phyloP scores from a whole-genome alignment of 2,113 vertebrate species.

The Dicentrarchus labrax region DNA sequence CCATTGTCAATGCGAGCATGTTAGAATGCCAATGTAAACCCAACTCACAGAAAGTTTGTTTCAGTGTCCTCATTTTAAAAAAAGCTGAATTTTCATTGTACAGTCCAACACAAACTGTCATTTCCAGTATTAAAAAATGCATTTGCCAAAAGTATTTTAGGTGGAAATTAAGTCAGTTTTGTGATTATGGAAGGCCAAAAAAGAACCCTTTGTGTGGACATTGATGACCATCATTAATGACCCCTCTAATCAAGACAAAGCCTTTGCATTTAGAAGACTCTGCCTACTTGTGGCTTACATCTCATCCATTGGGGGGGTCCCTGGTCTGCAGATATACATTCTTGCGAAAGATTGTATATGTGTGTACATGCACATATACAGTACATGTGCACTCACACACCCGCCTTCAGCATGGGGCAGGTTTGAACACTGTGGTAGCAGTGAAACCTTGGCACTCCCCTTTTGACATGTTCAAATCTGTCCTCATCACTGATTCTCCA shows the following conservation, averaged over 20 bases:
- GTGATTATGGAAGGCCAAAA: neutral
- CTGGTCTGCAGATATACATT: slow-evolving; percentile 9
- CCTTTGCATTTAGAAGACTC: neutral
- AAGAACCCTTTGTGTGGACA: neutral
- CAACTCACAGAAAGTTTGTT: neutral
- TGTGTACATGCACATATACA: slow-evolving; percentile 33
- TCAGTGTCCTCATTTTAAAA: neutral
- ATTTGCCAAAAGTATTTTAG: neutral
- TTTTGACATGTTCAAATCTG: slow-evolving; percentile 81
- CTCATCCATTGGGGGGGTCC: slow-evolving; percentile 8
- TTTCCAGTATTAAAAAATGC: neutral
- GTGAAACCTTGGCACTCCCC: slow-evolving; percentile 70
- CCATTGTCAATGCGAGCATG: neutral
- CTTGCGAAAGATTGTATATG: slow-evolving; percentile 27
- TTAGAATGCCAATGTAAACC: neutral
- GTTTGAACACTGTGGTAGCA: slow-evolving; percentile 77
- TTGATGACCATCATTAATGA: neutral
- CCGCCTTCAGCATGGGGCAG: slow-evolving; percentile 69
- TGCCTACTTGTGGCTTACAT: slow-evolving; percentile 1
- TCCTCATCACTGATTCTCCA: slow-evolving; percentile 68
- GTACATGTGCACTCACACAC: slow-evolving; percentile 22
- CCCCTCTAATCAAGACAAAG: neutral
- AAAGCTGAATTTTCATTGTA: neutral
- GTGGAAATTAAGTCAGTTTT: neutral
- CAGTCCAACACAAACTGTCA: neutral